Evolutionary conservation across 2,888 invertebrate genomes (phyloP).

Genomic region (Macroteleia sp.): DNA sequence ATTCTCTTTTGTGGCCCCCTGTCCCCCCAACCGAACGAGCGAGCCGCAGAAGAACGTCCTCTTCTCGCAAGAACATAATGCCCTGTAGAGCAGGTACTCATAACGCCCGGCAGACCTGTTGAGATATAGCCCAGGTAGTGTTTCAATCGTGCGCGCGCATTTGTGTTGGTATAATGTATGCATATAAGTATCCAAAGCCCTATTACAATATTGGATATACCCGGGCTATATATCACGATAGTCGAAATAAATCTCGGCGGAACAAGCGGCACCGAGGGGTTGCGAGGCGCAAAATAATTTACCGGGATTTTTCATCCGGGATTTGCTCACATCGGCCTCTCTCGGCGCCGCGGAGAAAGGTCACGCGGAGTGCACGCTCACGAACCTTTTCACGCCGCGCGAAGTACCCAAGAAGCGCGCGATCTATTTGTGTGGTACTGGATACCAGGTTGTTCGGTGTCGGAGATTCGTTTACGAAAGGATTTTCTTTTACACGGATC

Average conservation of each 20-base stretch:
- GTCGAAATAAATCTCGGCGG: slow-evolving; percentile 81
- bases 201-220: slow-evolving; percentile 82
- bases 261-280: slow-evolving; percentile 77
- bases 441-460: slow-evolving; percentile 21
- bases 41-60: slow-evolving; percentile 23
- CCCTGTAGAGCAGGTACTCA: slow-evolving; percentile 81
- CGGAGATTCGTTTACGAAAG: slow-evolving; percentile 21
- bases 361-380: slow-evolving; percentile 70
- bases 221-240: slow-evolving; percentile 81
- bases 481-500: background rate
- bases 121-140: slow-evolving; percentile 83
- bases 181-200: slow-evolving; percentile 75
- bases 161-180: slow-evolving; percentile 66
- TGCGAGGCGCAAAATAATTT: slow-evolving; percentile 71
- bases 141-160: slow-evolving; percentile 79
- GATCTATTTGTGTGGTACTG: slow-evolving; percentile 51
- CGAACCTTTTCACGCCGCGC: slow-evolving; percentile 55
- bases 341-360: slow-evolving; percentile 66
- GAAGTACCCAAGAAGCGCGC: slow-evolving; percentile 20
- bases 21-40: too few relatives aligned
- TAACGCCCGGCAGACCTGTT: slow-evolving; percentile 81
- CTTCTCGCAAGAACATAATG: slow-evolving; percentile 74
- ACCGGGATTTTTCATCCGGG: slow-evolving; percentile 67
- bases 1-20: too few relatives aligned
- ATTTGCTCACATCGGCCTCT: slow-evolving; percentile 41